phyloP scores from a whole-genome alignment of 2,888 invertebrate genomes.

The Eutolmus rufibarbis region DNA sequence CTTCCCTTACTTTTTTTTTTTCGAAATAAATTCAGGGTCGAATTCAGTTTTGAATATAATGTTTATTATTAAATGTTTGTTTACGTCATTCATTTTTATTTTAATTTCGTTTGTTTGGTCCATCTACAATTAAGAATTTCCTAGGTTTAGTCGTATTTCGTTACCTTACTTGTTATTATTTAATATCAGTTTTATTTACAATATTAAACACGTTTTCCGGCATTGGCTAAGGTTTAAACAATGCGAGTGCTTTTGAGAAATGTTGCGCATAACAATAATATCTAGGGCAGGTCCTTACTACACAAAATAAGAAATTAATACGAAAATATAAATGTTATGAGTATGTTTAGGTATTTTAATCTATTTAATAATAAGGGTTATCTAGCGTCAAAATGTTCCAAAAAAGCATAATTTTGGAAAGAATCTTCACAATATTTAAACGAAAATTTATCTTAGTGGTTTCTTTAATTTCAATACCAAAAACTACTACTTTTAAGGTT shows the following conservation, averaged over 20 bases:
- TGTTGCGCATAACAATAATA: not conserved
- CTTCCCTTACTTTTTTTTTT: not conserved
- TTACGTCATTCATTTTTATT: not conserved
- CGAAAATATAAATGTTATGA: not conserved
- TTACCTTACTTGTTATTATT: slow-evolving; percentile 18
- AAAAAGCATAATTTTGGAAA: too few relatives aligned
- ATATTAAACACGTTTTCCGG: not conserved
- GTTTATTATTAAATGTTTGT: not conserved
- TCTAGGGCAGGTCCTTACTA: not conserved
- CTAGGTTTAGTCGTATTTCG: not conserved
- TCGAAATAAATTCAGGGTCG: not conserved
- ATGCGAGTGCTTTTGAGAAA: not conserved
- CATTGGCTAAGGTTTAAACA: slow-evolving; percentile 1
- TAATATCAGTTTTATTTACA: slow-evolving; percentile 30
- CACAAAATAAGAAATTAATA: not conserved
- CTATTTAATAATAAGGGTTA: not conserved
- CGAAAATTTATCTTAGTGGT: too few relatives aligned
- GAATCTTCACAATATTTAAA: too few relatives aligned
- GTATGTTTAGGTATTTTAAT: not conserved
- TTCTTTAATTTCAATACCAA: too few relatives aligned
- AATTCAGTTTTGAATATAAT: slow-evolving; percentile 3
- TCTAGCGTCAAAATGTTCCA: too few relatives aligned
- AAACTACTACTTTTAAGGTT: too few relatives aligned
- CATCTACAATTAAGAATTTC: slow-evolving; percentile 39
- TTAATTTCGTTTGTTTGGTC: slow-evolving; percentile 33